A percentile compares a stretch with the other conserved stretches of the same genome.
Conservation (phyloP, 2,113 vertebrate species). For the Phasianus colchicus region DNA sequence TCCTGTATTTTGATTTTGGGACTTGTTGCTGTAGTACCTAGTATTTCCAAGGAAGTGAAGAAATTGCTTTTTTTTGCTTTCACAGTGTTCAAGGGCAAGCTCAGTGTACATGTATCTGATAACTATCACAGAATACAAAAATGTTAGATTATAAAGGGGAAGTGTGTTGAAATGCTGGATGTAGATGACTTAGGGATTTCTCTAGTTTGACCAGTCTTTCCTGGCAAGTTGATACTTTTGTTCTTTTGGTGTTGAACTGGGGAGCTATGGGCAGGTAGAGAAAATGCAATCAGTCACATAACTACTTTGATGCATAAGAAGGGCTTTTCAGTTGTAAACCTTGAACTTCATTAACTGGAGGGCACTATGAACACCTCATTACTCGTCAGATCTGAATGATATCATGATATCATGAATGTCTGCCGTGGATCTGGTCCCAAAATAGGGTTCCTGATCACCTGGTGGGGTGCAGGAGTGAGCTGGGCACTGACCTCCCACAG, state of each 20-base stretch:
- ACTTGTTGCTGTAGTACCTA: fast-evolving
- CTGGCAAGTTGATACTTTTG: background rate
- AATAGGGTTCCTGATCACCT: fast-evolving
- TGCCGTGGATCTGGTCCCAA: background rate
- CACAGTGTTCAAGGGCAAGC: background rate
- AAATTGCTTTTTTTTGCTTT: background rate
- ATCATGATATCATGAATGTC: background rate
- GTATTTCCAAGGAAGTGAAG: background rate
- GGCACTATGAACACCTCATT: background rate
- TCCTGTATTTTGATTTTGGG: background rate
- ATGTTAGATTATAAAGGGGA: background rate
- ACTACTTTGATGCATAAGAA: background rate
- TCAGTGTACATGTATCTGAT: fast-evolving
- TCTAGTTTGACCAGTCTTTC: background rate
- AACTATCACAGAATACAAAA: background rate
- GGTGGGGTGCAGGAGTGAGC: fast-evolving
- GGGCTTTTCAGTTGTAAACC: background rate
- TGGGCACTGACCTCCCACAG: background rate
- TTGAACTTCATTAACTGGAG: background rate
- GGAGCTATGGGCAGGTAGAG: background rate
- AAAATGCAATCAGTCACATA: background rate
- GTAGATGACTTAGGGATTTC: background rate
- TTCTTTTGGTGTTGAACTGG: background rate
- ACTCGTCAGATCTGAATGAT: background rate
- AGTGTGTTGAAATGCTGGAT: background rate